phyloP scores from a whole-genome alignment of 2,888 invertebrate species.

The Troides helena region DNA sequence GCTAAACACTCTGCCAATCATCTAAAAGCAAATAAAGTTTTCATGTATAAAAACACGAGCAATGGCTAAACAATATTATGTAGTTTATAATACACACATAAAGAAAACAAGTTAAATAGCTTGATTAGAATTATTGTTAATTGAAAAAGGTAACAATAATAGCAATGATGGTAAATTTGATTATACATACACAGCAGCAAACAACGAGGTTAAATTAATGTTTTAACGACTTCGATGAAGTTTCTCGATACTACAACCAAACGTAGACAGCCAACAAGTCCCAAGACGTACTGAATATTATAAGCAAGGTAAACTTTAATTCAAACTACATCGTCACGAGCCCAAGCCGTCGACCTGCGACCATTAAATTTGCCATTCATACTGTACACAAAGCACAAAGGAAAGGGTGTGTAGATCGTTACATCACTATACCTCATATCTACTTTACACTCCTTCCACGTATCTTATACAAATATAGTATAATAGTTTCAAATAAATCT shows the following conservation, averaged over 20 bases:
- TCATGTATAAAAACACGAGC: too few species aligned
- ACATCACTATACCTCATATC: too few species aligned
- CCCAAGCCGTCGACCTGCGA: conserved; percentile 28
- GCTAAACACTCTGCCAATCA: too few species aligned
- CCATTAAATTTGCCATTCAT: conserved; percentile 40
- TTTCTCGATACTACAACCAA: background rate
- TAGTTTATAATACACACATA: too few species aligned
- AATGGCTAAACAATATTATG: too few species aligned
- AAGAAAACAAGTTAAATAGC: too few species aligned
- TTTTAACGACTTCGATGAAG: conserved; percentile 23
- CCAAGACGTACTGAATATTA: conserved; percentile 29
- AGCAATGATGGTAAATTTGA: background rate
- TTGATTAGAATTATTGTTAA: background rate
- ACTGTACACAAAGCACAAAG: conserved; percentile 43
- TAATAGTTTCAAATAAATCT: too few species aligned
- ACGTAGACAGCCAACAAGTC: background rate
- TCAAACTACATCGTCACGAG: conserved; percentile 36
- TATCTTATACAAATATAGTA: too few species aligned
- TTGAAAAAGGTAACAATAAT: background rate
- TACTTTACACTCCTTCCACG: too few species aligned
- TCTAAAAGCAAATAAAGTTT: too few species aligned
- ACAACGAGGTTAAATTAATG: background rate
- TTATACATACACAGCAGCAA: background rate
- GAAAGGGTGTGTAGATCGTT: conserved; percentile 24
- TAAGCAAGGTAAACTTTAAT: conserved; percentile 39